Evolutionary conservation across 2,113 vertebrate species (phyloP).

Genomic region (Ondatra zibethicus): DNA sequence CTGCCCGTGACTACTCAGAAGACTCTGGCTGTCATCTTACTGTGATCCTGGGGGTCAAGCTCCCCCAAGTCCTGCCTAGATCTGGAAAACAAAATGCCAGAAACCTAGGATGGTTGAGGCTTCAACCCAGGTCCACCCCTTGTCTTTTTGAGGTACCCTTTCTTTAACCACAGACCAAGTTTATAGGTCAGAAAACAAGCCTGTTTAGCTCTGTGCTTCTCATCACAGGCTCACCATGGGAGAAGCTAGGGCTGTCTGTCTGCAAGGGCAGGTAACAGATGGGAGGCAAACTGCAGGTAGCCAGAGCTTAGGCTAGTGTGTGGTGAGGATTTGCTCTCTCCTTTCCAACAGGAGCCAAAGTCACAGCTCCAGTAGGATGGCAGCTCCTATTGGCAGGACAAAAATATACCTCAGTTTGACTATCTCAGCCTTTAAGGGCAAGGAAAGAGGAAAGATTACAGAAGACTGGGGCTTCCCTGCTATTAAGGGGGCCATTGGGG

Average conservation of each 20-base stretch:
- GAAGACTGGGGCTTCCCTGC: not conserved
- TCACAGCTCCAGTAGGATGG: conserved; percentile 46
- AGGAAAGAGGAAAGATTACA: not conserved
- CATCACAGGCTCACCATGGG: not conserved
- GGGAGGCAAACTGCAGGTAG: conserved; percentile 55
- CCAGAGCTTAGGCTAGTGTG: not conserved
- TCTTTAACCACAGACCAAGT: not conserved
- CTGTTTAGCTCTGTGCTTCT: not conserved
- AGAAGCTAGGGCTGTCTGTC: not conserved
- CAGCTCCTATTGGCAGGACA: conserved; percentile 58
- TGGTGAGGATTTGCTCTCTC: conserved; percentile 53
- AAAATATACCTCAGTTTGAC: conserved; percentile 64
- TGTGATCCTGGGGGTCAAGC: not conserved
- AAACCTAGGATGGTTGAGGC: not conserved
- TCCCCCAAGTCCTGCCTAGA: not conserved
- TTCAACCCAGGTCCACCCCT: not conserved
- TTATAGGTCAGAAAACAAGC: not conserved
- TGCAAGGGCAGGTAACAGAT: conserved; percentile 57
- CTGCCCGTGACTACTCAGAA: not conserved
- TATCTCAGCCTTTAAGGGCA: not conserved
- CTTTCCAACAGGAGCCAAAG: conserved; percentile 62
- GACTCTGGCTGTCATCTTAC: not conserved
- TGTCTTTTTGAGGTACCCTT: not conserved
- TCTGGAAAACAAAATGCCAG: not conserved
- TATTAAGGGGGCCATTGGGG: not conserved